Conservation (phyloP, 2,797 vertebrate genomes). For the Tangara arthus region DNA sequence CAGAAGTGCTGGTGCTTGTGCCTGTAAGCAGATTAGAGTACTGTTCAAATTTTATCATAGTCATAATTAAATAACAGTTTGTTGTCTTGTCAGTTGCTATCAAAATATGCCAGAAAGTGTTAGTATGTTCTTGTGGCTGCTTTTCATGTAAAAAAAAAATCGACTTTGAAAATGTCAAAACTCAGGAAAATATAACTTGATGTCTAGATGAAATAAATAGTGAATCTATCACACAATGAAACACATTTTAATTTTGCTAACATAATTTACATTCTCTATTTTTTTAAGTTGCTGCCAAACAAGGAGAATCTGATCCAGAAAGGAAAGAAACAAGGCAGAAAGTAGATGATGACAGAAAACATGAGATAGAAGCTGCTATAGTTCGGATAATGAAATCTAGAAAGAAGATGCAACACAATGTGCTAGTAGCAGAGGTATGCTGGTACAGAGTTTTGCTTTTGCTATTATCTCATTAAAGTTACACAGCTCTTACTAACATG, state of each 20-base stretch:
- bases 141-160: neutral
- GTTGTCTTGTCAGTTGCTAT: conserved; percentile 52
- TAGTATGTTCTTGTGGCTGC: conserved; percentile 22
- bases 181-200: conserved; percentile 11
- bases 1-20: neutral
- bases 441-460: neutral
- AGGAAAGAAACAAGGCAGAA: conserved; percentile 97
- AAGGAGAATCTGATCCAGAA: conserved; percentile 95
- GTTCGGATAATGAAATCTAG: conserved; percentile 99
- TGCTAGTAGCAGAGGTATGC: conserved; percentile 93
- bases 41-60: neutral
- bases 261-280: neutral
- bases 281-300: conserved; percentile 93
- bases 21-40: neutral
- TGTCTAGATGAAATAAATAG: conserved; percentile 22
- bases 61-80: conserved; percentile 30
- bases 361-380: conserved; percentile 98
- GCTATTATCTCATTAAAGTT: neutral
- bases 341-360: conserved; percentile 97
- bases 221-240: neutral
- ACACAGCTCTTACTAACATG: neutral
- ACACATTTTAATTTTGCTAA: neutral
- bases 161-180: conserved; percentile 16
- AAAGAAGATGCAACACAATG: conserved; percentile 99
- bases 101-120: conserved; percentile 38